phyloP scores from a whole-genome alignment of 1,140 invertebrate genomes.

The Hyposmocoma kahamanoa region DNA sequence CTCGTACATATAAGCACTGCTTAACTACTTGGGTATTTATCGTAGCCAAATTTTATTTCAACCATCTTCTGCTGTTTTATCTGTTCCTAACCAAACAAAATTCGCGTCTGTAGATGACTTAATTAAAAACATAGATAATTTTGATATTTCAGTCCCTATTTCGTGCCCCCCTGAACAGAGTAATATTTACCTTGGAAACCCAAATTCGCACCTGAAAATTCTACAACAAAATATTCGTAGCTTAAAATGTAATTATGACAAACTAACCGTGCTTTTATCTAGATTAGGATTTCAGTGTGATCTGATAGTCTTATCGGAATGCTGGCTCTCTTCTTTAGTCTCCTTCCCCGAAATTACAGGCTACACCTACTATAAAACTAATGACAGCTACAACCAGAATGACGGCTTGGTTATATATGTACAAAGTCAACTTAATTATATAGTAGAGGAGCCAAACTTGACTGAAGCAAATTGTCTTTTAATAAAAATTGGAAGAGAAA shows the following conservation, averaged over 20 bases:
- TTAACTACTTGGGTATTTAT: no score
- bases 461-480: background rate
- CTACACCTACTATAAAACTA: background rate
- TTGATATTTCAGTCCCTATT: no score
- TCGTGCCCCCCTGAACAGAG: no score
- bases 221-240: slow-evolving; percentile 4
- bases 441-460: background rate
- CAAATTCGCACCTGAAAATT: background rate
- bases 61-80: no score
- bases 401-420: background rate
- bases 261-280: background rate
- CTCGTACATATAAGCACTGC: no score
- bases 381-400: background rate
- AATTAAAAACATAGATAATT: no score
- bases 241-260: background rate
- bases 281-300: slow-evolving; percentile 1
- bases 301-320: slow-evolving; percentile 8
- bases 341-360: background rate
- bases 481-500: background rate
- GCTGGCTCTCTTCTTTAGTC: slow-evolving; percentile 1
- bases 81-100: no score
- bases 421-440: background rate
- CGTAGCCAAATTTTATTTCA: no score
- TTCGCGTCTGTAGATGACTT: no score
- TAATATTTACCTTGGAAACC: no score